Conservation (phyloP, 2,113 vertebrate genomes). For the Merops nubicus region DNA sequence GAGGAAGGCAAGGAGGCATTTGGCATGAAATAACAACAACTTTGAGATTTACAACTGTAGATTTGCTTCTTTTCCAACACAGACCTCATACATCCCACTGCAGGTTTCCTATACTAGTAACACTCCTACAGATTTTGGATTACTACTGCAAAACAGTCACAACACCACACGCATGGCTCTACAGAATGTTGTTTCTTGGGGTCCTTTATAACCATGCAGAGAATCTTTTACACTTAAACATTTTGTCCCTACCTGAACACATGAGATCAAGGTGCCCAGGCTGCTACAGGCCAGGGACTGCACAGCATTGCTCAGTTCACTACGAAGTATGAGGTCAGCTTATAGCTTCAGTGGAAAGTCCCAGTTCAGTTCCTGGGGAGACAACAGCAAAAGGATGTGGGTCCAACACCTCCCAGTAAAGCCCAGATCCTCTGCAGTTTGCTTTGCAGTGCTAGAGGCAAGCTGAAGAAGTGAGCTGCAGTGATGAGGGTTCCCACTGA, state of each 20-base stretch:
- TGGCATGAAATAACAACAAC: not conserved
- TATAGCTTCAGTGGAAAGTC: not conserved
- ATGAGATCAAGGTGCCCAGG: too few relatives aligned
- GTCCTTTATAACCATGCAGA: not conserved
- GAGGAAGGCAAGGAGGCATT: not conserved
- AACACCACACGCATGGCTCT: not conserved
- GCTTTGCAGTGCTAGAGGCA: not conserved
- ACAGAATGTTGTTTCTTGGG: not conserved
- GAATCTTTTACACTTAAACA: not conserved
- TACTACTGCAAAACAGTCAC: not conserved
- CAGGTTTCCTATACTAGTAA: conserved; percentile 15
- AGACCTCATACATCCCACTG: conserved; percentile 4
- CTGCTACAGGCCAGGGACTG: not conserved
- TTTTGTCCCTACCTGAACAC: not conserved
- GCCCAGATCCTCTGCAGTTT: not conserved
- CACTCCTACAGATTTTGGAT: conserved; percentile 32
- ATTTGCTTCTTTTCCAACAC: not conserved
- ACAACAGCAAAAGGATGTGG: not conserved
- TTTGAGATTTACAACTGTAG: not conserved
- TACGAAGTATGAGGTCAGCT: not conserved
- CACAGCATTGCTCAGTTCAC: not conserved
- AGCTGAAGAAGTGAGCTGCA: not conserved
- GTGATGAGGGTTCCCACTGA: not conserved
- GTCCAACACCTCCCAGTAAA: not conserved
- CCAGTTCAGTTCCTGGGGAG: not conserved